A percentile compares a stretch with the other conserved stretches of the same genome.
Conservation (phyloP, 1,140 invertebrate species). For the Euura lappo region DNA sequence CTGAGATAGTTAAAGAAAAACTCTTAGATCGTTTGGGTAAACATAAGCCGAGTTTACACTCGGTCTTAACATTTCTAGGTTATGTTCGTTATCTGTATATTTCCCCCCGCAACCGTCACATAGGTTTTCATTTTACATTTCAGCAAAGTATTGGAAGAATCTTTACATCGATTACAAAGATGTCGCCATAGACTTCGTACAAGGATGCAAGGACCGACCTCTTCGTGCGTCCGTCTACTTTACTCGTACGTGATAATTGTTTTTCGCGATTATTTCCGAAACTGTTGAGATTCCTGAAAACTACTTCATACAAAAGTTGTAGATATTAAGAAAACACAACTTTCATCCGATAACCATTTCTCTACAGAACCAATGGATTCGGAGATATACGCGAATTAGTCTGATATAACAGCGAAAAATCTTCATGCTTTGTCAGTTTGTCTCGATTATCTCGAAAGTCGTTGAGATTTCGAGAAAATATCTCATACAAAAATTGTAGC, state of each 20-base stretch:
- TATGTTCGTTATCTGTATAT: neutral
- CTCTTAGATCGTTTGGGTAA: neutral
- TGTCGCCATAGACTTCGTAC: neutral
- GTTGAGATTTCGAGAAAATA: no score
- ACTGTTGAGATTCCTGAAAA: no score
- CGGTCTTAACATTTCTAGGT: neutral
- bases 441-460: no score
- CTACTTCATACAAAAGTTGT: no score
- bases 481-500: no score
- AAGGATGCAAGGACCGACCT: neutral
- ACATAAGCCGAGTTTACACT: neutral
- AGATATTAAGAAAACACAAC: no score
- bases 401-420: no score
- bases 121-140: neutral
- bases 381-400: no score
- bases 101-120: neutral
- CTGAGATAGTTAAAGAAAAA: neutral
- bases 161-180: neutral
- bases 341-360: no score
- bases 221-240: neutral
- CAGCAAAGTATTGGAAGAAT: constrained; percentile 1
- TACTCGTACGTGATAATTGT: neutral
- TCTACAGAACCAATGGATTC: no score
- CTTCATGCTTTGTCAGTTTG: no score
- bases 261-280: no score